These are phyloP conservation scores for Athalia cordata DNA, from an alignment of 2,888 invertebrate species.

Conservation along the genomic window DNA sequence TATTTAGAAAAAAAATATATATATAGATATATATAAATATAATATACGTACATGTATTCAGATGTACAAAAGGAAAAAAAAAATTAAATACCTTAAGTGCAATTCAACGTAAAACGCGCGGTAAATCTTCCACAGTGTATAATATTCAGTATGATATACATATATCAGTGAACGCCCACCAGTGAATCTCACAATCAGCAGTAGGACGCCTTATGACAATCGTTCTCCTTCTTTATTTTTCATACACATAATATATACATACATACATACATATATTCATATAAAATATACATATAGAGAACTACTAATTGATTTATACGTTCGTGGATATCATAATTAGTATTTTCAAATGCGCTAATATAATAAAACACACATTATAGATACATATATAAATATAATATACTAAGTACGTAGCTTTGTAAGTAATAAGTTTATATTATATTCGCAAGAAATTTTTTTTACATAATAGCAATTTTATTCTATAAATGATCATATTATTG, in stretches of 20 bases:
- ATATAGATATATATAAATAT: conserved; percentile 13
- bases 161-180: background rate
- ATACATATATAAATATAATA: background rate
- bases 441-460: conserved; percentile 64
- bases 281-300: background rate
- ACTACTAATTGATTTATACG: background rate
- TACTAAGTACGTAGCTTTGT: background rate
- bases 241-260: background rate
- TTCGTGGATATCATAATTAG: background rate
- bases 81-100: conserved; percentile 37
- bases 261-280: conserved; percentile 10
- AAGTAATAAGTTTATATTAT: conserved; percentile 64
- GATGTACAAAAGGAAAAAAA: background rate
- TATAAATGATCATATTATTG: conserved; percentile 49
- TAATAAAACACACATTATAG: background rate
- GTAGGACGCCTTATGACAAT: conserved; percentile 11
- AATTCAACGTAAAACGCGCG: conserved; percentile 19
- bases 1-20: background rate
- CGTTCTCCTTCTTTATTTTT: background rate
- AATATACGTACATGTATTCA: conserved; percentile 9
- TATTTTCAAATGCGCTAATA: background rate
- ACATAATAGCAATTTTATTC: conserved; percentile 61
- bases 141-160: background rate
- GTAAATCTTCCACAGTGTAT: conserved; percentile 7
- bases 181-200: conserved; percentile 28